These are phyloP conservation scores for Apis florea DNA, from an alignment of 1,140 invertebrate genomes.

Conservation along the genomic window DNA sequence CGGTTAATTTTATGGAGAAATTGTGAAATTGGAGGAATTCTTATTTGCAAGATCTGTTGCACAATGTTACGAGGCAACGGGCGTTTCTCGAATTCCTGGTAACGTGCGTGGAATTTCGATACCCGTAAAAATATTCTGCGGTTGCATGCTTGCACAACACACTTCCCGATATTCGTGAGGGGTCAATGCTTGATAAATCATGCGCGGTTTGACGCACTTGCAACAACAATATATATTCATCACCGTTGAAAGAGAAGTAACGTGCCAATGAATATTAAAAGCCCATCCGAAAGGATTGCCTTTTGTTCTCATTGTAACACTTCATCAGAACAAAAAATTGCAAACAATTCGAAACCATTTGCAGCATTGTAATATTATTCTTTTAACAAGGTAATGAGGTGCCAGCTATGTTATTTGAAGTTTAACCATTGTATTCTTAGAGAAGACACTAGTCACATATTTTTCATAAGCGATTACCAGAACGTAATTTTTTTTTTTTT, in stretches of 20 bases:
- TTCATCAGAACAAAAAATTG: slow-evolving; percentile 5
- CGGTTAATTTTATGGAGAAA: background rate
- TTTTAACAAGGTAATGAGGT: background rate
- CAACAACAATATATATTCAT: slow-evolving; percentile 11
- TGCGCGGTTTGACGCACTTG: slow-evolving; percentile 21
- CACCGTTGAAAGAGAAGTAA: slow-evolving; percentile 1
- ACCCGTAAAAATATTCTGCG: slow-evolving; percentile 17
- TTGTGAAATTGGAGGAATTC: background rate
- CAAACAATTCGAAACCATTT: background rate
- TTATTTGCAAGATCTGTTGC: background rate
- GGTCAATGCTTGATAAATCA: slow-evolving; percentile 29
- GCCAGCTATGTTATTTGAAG: background rate
- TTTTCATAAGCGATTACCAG: too few species aligned
- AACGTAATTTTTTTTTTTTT: too few species aligned
- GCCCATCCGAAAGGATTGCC: background rate
- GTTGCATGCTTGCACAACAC: slow-evolving; percentile 13
- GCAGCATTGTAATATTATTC: background rate
- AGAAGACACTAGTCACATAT: too few species aligned
- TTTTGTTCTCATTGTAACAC: slow-evolving; percentile 8
- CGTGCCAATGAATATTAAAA: slow-evolving; percentile 16
- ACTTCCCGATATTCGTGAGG: slow-evolving; percentile 14
- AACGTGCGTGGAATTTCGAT: background rate
- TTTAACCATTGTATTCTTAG: background rate
- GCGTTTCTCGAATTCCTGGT: background rate
- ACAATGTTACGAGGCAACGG: background rate